Percentiles rank a stretch among this genome's conserved stretches.
These are phyloP conservation scores for Hirudinaria manillensis DNA, from an alignment of 2,888 invertebrate species.

Conservation along the genomic window DNA sequence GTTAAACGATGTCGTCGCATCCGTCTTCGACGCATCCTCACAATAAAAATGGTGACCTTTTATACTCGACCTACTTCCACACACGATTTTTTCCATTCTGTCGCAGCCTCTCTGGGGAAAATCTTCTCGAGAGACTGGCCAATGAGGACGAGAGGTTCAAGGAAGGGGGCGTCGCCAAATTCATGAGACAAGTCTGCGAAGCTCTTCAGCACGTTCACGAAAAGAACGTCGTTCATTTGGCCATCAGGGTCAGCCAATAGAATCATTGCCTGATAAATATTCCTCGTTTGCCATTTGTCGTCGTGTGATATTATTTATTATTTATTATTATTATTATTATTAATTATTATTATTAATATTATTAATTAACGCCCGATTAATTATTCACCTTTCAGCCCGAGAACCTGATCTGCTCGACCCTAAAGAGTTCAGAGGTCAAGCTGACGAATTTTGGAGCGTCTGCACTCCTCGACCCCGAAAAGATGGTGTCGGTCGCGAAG, in stretches of 20 bases:
- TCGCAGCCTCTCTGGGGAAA: constrained; percentile 13
- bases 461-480: constrained; percentile 5
- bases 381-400: background rate
- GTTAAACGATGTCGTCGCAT: too few species aligned
- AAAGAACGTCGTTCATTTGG: constrained; percentile 11
- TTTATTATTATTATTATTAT: background rate
- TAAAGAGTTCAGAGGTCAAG: constrained; percentile 13
- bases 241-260: constrained; percentile 3
- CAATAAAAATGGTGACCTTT: background rate
- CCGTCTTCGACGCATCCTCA: too few species aligned
- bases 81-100: too few species aligned
- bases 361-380: too few species aligned
- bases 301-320: too few species aligned
- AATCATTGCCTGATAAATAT: too few species aligned
- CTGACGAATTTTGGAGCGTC: constrained; percentile 2
- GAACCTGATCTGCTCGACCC: constrained; percentile 16
- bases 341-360: background rate
- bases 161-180: constrained; percentile 6
- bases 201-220: constrained; percentile 19
- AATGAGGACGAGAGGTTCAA: constrained; percentile 14
- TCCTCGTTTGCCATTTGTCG: too few species aligned
- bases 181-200: constrained; percentile 17
- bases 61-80: too few species aligned
- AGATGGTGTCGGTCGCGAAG: background rate
- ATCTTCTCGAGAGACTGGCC: constrained; percentile 20